Evolutionary conservation across 2,113 vertebrate genomes (phyloP).

Genomic region (Speoplatyrhinus poulsoni): DNA sequence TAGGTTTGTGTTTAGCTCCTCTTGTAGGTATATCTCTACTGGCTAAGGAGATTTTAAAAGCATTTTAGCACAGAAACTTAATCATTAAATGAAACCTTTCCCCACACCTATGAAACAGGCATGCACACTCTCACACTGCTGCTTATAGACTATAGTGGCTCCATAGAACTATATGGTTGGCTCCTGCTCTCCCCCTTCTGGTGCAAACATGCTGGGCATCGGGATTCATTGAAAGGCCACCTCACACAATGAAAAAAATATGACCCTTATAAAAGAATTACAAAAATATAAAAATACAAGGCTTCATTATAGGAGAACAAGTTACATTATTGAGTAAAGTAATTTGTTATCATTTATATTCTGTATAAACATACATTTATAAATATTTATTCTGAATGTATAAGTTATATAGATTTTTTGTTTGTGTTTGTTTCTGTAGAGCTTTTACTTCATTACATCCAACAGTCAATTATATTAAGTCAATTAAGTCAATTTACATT

Average conservation of each 20-base stretch:
- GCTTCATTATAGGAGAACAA: slow-evolving; percentile 29
- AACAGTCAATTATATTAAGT: no score
- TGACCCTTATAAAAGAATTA: slow-evolving; percentile 58
- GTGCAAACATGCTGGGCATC: background rate
- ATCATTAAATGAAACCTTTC: no score
- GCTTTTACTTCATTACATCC: slow-evolving; percentile 21
- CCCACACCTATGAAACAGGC: no score
- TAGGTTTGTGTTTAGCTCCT: no score
- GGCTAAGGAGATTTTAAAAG: no score
- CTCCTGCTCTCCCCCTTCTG: slow-evolving; percentile 12
- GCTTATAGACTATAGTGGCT: no score
- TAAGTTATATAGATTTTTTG: no score
- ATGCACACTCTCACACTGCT: no score
- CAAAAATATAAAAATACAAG: slow-evolving; percentile 14
- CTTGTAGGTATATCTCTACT: no score
- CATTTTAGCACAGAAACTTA: no score
- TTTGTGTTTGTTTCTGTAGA: background rate
- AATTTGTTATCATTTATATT: background rate
- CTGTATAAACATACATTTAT: no score
- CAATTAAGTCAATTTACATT: no score
- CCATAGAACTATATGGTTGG: background rate
- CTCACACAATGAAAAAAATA: slow-evolving; percentile 53
- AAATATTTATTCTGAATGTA: background rate
- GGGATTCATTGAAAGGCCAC: background rate
- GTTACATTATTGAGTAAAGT: background rate